Evolutionary conservation across 2,888 invertebrate genomes (phyloP).

Genomic region (Tiliacea aurago): DNA sequence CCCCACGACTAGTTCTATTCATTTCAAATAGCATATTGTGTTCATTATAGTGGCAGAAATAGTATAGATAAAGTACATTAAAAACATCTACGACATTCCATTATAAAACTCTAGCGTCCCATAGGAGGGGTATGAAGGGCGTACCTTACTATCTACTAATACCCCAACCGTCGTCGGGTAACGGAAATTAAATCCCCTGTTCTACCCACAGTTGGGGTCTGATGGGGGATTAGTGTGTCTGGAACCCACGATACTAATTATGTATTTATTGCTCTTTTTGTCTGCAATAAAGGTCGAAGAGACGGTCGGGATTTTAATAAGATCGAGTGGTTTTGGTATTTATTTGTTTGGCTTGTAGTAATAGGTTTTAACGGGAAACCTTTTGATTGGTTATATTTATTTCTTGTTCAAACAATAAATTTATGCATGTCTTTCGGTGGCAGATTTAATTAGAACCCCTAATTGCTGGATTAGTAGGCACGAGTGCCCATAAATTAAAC

Average conservation of each 20-base stretch:
- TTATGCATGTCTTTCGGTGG: background rate
- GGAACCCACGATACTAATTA: constrained; percentile 50
- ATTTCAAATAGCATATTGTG: background rate
- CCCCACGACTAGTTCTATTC: no score
- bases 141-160: constrained; percentile 52
- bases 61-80: background rate
- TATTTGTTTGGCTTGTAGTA: constrained; percentile 8
- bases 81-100: constrained; percentile 18
- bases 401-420: background rate
- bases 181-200: constrained; percentile 61
- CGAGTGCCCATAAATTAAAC: background rate
- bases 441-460: constrained; percentile 14
- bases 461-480: constrained; percentile 22
- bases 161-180: constrained; percentile 42
- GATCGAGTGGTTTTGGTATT: constrained; percentile 22
- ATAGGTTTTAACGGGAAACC: constrained; percentile 7
- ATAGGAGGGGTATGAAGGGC: constrained; percentile 1
- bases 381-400: background rate
- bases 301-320: constrained; percentile 25
- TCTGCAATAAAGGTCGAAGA: constrained; percentile 29
- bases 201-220: constrained; percentile 29
- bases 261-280: constrained; percentile 45
- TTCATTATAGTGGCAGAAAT: background rate
- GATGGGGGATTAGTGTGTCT: constrained; percentile 55
- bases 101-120: constrained; percentile 7